Base-by-base conservation (phyloP, 1,140 invertebrate genomes). In the Diabrotica undecimpunctata region DNA sequence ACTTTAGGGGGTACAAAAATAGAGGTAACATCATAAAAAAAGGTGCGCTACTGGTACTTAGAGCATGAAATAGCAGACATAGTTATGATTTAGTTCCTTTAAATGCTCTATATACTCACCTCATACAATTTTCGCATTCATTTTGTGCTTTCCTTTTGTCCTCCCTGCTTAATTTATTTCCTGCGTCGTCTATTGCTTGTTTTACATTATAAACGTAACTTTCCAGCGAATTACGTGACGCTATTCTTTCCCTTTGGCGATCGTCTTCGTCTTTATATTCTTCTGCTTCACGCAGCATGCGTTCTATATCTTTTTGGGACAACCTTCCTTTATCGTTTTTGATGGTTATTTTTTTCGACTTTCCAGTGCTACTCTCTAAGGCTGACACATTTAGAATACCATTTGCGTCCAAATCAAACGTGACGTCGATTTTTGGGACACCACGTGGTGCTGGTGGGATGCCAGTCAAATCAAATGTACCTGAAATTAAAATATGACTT, bases 241-340 rank as follows among this genome's bases (percentile, higher is more conserved):
- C 70, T 35, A 91, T 83, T 39, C 84, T 80, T 39, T 86, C 81
- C 10, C 80, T 77, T 69, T 86, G 83, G 56, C 81, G 78, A 25
- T 83, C 79, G 66, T 86, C 84, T 71, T 86, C 84, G 8, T 80
- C 79, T 54, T 81, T 82, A 72, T 86, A 88, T 56, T 79, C 78
- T 37, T 91, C 89, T 0, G 89, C 88, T 52, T 91, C 89, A 0
- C 83, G 77, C 8, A 89, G 74, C 88, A 91, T 92, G 10, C 77
- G 74, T 52, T 84, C 81, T 53, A 84, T 84, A 50, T 84, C 83
- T 36, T 79, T 79, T 60, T 81, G 76, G 0, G 83, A 83, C 6
- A 85, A 71, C 6, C 83, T 75, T 7, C 83, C 83, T 66, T 84
- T 84, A 70, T 84, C 83, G 66, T 85, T 85, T 66, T 80, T 83